Percentiles rank a stretch among this genome's conserved stretches.
Conservation (phyloP, 1,140 invertebrate genomes). For the Saccostrea cuccullata region DNA sequence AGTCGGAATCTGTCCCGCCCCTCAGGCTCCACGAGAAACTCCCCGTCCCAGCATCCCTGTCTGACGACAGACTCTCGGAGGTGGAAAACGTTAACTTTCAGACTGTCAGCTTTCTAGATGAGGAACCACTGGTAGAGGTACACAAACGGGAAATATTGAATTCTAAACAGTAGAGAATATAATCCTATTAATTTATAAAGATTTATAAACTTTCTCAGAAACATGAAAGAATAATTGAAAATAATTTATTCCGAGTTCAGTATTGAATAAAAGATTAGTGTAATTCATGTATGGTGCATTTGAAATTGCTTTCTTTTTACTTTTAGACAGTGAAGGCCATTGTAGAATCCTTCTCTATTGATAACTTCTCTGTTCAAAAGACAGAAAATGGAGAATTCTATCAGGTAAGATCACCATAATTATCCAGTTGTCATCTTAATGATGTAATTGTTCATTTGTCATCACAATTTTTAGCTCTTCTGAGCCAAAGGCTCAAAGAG, state of each 20-base stretch:
- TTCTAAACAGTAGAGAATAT: not conserved
- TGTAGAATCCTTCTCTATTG: conserved; percentile 32
- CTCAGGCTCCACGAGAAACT: not conserved
- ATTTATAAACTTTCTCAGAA: no score
- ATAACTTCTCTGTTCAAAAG: conserved; percentile 41
- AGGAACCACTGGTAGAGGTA: conserved; percentile 6
- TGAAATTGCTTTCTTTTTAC: not conserved
- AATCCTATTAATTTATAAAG: no score
- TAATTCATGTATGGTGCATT: not conserved
- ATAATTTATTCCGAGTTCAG: no score
- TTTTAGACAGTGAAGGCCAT: conserved; percentile 30
- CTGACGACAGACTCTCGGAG: not conserved
- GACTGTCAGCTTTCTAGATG: not conserved
- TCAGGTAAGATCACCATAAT: conserved; percentile 22
- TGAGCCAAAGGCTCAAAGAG: no score
- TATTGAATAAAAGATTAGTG: no score
- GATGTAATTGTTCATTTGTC: no score
- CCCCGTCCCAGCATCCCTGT: not conserved
- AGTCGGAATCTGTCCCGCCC: not conserved
- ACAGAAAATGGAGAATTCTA: conserved; percentile 44
- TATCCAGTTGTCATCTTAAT: no score
- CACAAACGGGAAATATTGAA: not conserved
- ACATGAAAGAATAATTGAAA: no score
- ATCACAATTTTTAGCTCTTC: no score
- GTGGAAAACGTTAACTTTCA: not conserved